Base-by-base conservation (phyloP, 2,888 invertebrate genomes). In the Ceratothoa steindachneri region DNA sequence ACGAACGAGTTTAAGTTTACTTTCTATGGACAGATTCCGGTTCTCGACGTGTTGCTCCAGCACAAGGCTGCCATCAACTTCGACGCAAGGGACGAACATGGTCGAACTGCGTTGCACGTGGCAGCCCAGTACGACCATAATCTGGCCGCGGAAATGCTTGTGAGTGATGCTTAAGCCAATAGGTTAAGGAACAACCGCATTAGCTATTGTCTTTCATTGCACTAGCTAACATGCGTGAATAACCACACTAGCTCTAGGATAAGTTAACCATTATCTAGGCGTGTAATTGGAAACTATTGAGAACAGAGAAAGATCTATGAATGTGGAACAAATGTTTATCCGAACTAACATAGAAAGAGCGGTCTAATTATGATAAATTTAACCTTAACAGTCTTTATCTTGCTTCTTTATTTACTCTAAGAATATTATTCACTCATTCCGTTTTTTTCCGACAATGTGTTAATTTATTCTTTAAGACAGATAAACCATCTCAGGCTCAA, bases 51-150 rank as follows among this genome's bases (percentile, higher is more conserved):
- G 0, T 90, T 93, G 87, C 88, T 89, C 4, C 88, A 88, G 80
- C 88, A 90, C 85, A 89, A 89, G 77, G 86, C 87, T 53, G 87
- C 87, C 80, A 89, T 93, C 80, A 89, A 93, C 83, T 89, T 91
- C 1, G 89, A 91, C 81, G 88, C 90, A 81, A 90, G 90, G 0
- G 93, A 93, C 0, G 90, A 90, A 82, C 91, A 91, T 80, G 93
- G 93, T 0, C 86, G 91, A 29, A 92, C 92, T 0, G 91, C 93
- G 0, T 86, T 95, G 0, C 94, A 94, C 82, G 87, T 92, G 77
- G 93, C 93, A 0, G 93, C 93, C 5, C 91, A 91, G 72, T 90
- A 91, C 81, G 93, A 95, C 83, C 90, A 91, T 82, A 92, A 91
- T 77, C 89, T 91, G 81, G 93, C 93, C 83, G 93, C 93, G 15